A percentile compares a stretch with the other conserved stretches of the same genome.
These are phyloP conservation scores for Dendrolimus punctatus DNA, from an alignment of 1,140 invertebrate genomes.

Conservation along the genomic window DNA sequence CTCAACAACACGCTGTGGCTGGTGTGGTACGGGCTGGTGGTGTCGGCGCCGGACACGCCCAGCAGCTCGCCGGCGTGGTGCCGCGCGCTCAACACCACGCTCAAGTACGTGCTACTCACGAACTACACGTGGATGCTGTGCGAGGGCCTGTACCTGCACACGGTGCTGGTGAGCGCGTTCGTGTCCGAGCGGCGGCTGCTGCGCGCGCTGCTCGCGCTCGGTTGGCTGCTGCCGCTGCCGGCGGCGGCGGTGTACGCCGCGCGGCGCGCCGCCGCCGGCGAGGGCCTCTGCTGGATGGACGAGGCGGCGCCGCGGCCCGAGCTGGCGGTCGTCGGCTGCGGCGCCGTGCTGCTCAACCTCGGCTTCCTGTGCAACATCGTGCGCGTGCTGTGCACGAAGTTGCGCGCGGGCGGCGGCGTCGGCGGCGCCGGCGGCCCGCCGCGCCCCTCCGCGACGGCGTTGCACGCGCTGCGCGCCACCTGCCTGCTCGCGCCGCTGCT, in stretches of 20 bases:
- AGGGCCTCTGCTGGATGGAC: constrained; percentile 83
- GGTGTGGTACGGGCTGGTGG: constrained; percentile 75
- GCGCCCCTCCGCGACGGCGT: constrained; percentile 78
- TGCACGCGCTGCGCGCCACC: constrained; percentile 90
- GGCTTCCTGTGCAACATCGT: constrained; percentile 95
- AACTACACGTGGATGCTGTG: constrained; percentile 98
- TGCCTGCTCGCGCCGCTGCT: constrained; percentile 88
- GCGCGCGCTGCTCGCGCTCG: constrained; percentile 85
- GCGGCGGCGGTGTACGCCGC: constrained; percentile 80
- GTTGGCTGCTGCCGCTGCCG: constrained; percentile 87
- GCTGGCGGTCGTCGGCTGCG: constrained; percentile 84
- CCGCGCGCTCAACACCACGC: constrained; percentile 84
- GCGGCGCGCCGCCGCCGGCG: constrained; percentile 52
- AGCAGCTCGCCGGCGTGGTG: constrained; percentile 80
- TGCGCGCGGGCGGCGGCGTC: constrained; percentile 75
- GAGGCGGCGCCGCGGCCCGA: constrained; percentile 80
- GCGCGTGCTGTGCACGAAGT: constrained; percentile 90
- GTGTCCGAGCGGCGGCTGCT: constrained; percentile 89
- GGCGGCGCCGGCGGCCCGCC: constrained; percentile 71
- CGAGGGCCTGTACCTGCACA: constrained; percentile 95
- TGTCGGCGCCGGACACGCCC: constrained; percentile 67
- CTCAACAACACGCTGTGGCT: constrained; percentile 82
- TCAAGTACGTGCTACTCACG: constrained; percentile 91
- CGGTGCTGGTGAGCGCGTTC: constrained; percentile 92
- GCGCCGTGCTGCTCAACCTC: constrained; percentile 88